These are phyloP conservation scores for Pseudococcus longispinus DNA, from an alignment of 2,888 invertebrate genomes.

Conservation along the genomic window DNA sequence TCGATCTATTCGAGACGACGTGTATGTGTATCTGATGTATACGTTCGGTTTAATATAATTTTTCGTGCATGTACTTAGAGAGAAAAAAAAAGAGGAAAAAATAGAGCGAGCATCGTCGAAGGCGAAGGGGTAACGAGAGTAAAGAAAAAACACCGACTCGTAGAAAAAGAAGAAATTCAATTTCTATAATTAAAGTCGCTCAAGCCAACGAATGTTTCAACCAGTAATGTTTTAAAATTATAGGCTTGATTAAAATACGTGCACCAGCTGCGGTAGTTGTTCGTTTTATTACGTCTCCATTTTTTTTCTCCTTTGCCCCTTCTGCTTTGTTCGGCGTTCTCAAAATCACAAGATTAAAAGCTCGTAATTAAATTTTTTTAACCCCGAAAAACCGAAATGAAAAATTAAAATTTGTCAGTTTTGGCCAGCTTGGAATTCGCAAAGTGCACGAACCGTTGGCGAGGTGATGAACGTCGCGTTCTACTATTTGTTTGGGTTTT, in stretches of 20 bases:
- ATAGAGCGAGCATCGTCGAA: background rate
- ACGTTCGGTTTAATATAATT: background rate
- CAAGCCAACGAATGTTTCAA: constrained; percentile 35
- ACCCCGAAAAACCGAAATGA: background rate
- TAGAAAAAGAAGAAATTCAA: constrained; percentile 19
- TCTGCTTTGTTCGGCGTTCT: background rate
- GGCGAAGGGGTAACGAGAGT: background rate
- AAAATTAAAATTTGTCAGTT: constrained; percentile 7
- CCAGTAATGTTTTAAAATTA: constrained; percentile 38
- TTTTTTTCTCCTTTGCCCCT: background rate
- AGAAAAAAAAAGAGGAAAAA: background rate
- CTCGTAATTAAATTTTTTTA: constrained; percentile 24
- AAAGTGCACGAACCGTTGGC: no score
- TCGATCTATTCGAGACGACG: constrained; percentile 8
- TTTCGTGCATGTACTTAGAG: background rate
- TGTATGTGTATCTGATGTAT: background rate
- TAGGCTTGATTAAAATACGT: constrained; percentile 39
- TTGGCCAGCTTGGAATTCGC: background rate
- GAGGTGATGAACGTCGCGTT: background rate
- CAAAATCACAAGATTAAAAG: constrained; percentile 32
- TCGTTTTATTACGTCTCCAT: constrained; percentile 13
- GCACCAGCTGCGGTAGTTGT: constrained; percentile 37
- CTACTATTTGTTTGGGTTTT: background rate
- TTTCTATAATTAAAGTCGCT: constrained; percentile 38
- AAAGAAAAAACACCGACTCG: background rate